A percentile compares a stretch with the other conserved stretches of the same genome.
Conservation (phyloP, 2,797 vertebrate species). For the Parotocinclus haroldoi region DNA sequence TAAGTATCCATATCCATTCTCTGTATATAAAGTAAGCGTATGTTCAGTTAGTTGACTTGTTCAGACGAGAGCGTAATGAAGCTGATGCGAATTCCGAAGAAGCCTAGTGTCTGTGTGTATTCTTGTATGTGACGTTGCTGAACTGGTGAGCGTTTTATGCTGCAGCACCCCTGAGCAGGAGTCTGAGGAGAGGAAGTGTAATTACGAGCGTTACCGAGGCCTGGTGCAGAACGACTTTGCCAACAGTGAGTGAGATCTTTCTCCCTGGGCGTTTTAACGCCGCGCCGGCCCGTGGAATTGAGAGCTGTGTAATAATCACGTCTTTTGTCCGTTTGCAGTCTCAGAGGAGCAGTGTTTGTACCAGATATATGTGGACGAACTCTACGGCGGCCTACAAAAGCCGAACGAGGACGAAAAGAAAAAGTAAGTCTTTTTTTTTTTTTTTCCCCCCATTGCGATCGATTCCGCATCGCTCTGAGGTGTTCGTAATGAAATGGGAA, state of each 20-base stretch:
- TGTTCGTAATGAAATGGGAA: not conserved
- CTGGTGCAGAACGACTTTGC: slow-evolving; percentile 97
- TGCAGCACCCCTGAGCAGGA: slow-evolving; percentile 86
- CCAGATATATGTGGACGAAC: slow-evolving; percentile 95
- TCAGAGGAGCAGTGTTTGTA: slow-evolving; percentile 97
- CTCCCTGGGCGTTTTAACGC: not conserved
- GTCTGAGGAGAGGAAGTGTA: slow-evolving; percentile 90
- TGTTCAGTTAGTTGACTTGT: too few relatives aligned
- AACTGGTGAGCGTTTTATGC: slow-evolving; percentile 3
- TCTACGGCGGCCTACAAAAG: slow-evolving; percentile 90
- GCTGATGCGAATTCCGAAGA: too few relatives aligned
- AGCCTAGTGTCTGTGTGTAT: too few relatives aligned
- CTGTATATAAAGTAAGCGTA: too few relatives aligned
- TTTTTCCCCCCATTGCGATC: not conserved
- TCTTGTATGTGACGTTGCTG: too few relatives aligned
- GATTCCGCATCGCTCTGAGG: too few relatives aligned
- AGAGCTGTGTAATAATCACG: too few relatives aligned
- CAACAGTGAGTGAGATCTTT: slow-evolving; percentile 79
- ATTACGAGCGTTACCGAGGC: slow-evolving; percentile 93
- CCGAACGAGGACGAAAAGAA: slow-evolving; percentile 96
- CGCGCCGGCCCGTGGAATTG: too few relatives aligned
- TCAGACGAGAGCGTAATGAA: too few relatives aligned
- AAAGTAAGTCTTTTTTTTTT: slow-evolving; percentile 73
- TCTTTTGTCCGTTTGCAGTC: slow-evolving; percentile 67
- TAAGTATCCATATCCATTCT: too few relatives aligned